Base-by-base conservation (phyloP, 2,888 invertebrate genomes). In the Calameuta pallipes region DNA sequence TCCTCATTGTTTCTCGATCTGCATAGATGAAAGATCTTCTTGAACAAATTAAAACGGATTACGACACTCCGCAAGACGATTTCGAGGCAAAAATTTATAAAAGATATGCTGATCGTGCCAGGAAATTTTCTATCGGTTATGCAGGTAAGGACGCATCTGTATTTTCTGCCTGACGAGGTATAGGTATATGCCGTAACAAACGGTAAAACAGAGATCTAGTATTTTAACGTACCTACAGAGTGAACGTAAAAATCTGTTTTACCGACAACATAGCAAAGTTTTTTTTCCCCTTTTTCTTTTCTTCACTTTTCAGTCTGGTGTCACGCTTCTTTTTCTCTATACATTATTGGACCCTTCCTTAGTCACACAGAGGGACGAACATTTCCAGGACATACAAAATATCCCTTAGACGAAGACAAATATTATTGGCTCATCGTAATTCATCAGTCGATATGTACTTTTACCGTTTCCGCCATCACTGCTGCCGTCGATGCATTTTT, bases 21-120 rank as follows among this genome's bases (percentile, higher is more conserved):
- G 15, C 1, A 4, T 69, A 84, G 84, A 81, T 84, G 80, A 82
- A 76, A 71, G 36, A 75, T 23, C 76, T 83, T 31, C 77, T 82
- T 13, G 68, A 78, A 2, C 37, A 69, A 4, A 77, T 84, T 73
- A 79, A 83, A 31, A 31, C 37, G 1, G 80, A 84, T 75, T 84
- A 82, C 81, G 75, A 74, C 34, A 68, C 69, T 31, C 74, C 73
- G 2, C 73, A 33, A 12, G 76, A 73, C n/a, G 79, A 77, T n/a
- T 69, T 41, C 34, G 83, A 83, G 75, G 69, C 74, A 9, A 75
- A 71, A 71, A 83, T 84, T 76, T 77, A 83, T 35, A 75, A 36
- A 13, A 11, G 76, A 30, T 83, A 80, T 75, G 82, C 82, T n/a
- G 70, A 37, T 11, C 74, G 79, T 73, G 80, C 80, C 37, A 79